Evolutionary conservation across 2,888 invertebrate genomes (phyloP).

Genomic region (Busseola fusca): DNA sequence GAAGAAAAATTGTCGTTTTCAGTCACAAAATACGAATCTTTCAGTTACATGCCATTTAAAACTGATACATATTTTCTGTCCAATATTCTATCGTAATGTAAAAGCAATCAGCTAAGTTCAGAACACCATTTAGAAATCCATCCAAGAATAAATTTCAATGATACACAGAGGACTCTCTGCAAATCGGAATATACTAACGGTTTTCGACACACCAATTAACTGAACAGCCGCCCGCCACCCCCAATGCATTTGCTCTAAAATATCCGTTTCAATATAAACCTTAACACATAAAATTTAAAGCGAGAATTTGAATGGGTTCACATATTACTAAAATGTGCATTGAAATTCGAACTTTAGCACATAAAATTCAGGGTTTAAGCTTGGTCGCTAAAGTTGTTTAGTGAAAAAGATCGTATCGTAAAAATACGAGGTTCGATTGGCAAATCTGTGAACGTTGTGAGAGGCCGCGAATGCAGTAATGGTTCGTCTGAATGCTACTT

Average conservation of each 20-base stretch:
- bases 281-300: conserved; percentile 39
- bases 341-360: conserved; percentile 46
- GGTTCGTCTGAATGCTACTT: conserved; percentile 30
- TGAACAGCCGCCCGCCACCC: conserved; percentile 47
- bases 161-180: conserved; percentile 27
- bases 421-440: conserved; percentile 60
- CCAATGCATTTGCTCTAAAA: conserved; percentile 44
- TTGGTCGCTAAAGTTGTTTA: conserved; percentile 41
- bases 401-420: conserved; percentile 63
- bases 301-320: conserved; percentile 13
- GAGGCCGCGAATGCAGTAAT: conserved; percentile 52
- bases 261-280: conserved; percentile 42
- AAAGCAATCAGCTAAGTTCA: conserved; percentile 35
- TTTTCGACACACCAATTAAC: conserved; percentile 66
- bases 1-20: background rate
- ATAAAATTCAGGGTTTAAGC: conserved; percentile 23
- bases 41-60: conserved; percentile 25
- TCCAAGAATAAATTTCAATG: conserved; percentile 45
- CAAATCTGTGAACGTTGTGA: conserved; percentile 57
- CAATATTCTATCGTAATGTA: conserved; percentile 22
- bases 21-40: background rate
- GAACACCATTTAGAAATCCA: conserved; percentile 27
- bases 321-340: conserved; percentile 19
- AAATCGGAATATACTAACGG: conserved; percentile 57
- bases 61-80: background rate